Evolutionary conservation across 2,797 vertebrate genomes (phyloP).

Genomic region (Muscicapa striata): DNA sequence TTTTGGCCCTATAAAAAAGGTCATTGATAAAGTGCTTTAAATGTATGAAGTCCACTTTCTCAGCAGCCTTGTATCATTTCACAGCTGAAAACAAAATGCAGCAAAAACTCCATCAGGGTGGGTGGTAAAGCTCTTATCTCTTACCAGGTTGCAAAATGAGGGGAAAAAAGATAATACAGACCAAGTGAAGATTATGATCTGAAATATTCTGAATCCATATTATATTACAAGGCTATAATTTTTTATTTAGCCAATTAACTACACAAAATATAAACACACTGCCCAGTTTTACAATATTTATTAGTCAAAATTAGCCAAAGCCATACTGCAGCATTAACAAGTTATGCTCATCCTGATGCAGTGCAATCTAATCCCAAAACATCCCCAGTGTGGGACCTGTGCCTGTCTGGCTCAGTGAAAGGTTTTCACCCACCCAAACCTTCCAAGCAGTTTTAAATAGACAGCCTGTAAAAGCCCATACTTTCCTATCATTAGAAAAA

Average conservation of each 20-base stretch:
- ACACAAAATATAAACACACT: neutral
- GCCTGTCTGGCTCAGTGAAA: rapidly evolving
- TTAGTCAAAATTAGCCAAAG: neutral
- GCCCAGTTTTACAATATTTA: neutral
- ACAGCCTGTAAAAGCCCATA: neutral
- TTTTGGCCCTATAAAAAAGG: neutral
- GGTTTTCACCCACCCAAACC: neutral
- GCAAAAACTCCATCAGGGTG: neutral
- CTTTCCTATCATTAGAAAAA: neutral
- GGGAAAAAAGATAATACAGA: neutral
- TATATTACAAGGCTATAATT: neutral
- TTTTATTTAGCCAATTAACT: neutral
- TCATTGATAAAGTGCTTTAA: neutral
- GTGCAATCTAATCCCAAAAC: neutral
- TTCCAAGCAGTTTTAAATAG: neutral
- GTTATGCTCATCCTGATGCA: neutral
- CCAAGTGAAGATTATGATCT: neutral
- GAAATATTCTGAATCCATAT: neutral
- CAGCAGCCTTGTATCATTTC: neutral
- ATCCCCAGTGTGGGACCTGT: neutral
- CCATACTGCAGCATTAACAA: neutral
- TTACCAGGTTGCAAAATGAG: neutral
- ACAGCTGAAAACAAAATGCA: neutral
- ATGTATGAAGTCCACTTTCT: neutral
- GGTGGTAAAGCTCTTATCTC: neutral